These are phyloP conservation scores for Campylomormyrus tamandua DNA, from an alignment of 2,113 vertebrate genomes.

Conservation along the genomic window DNA sequence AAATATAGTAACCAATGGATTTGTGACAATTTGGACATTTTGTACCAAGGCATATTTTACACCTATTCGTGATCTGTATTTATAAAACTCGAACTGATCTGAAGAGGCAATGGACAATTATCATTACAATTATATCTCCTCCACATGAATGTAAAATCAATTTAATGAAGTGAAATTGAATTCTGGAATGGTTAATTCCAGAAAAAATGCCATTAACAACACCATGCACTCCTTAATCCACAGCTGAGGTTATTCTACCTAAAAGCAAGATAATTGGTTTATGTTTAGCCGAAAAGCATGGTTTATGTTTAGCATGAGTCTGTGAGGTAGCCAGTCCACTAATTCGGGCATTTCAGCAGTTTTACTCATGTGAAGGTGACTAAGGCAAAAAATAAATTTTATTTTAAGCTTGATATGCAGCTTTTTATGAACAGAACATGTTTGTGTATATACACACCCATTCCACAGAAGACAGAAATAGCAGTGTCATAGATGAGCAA, in stretches of 20 bases:
- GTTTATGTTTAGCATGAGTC: not conserved
- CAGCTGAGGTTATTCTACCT: not conserved
- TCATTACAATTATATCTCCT: not conserved
- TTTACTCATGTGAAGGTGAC: not conserved
- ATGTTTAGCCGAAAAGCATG: too few species aligned
- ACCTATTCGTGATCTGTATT: not conserved
- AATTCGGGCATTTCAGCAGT: not conserved
- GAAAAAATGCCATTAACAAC: not conserved
- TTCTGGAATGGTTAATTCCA: not conserved
- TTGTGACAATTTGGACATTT: not conserved
- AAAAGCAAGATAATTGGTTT: not conserved
- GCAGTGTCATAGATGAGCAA: not conserved
- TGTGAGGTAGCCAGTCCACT: not conserved
- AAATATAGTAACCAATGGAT: too few species aligned
- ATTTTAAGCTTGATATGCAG: not conserved
- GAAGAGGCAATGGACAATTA: not conserved
- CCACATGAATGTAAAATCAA: not conserved
- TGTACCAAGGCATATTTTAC: not conserved
- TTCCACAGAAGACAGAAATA: not conserved
- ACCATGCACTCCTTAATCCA: not conserved
- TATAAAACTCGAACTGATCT: not conserved
- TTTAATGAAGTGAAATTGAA: not conserved
- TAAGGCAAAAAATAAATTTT: not conserved
- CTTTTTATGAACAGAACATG: not conserved
- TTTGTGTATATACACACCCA: not conserved